Percentiles rank a stretch among this genome's conserved stretches.
These are phyloP conservation scores for Xenentodon cancila DNA, from an alignment of 2,797 vertebrate species.

Conservation along the genomic window DNA sequence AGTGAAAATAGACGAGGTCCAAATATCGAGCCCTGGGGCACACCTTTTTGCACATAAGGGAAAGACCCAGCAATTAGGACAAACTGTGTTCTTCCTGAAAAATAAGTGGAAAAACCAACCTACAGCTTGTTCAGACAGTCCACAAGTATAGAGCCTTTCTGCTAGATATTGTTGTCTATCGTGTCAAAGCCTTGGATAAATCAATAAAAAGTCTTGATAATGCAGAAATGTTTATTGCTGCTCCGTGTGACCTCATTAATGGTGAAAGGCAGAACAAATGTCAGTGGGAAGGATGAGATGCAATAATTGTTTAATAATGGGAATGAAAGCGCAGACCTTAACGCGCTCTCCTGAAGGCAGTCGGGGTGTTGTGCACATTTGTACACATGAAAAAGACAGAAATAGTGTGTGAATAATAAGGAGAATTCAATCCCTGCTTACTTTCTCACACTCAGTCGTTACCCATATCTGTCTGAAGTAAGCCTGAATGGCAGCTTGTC, in stretches of 20 bases:
- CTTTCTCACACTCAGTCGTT: not conserved
- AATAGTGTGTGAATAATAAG: conserved; percentile 20
- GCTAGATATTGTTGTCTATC: no score
- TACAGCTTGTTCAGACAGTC: no score
- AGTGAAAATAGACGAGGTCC: no score
- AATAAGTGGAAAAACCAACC: no score
- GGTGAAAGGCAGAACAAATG: conserved; percentile 1
- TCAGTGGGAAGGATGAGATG: conserved; percentile 1
- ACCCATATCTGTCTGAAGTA: not conserved
- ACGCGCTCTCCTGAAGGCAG: conserved; percentile 1
- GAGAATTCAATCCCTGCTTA: not conserved
- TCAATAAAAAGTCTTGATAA: no score
- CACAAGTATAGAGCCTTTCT: no score
- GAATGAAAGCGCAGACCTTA: conserved; percentile 1
- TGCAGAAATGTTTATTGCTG: not conserved
- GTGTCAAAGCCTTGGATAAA: no score
- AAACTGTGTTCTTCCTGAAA: no score
- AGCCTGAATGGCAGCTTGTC: conserved; percentile 1
- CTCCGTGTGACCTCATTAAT: not conserved
- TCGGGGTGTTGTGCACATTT: not conserved
- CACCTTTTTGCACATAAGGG: no score
- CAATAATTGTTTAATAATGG: conserved; percentile 12
- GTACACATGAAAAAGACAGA: conserved; percentile 4
- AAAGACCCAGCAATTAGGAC: no score
- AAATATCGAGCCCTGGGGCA: no score